Conservation (phyloP, 2,113 vertebrate genomes). For the Protobothrops flavoviridis region DNA sequence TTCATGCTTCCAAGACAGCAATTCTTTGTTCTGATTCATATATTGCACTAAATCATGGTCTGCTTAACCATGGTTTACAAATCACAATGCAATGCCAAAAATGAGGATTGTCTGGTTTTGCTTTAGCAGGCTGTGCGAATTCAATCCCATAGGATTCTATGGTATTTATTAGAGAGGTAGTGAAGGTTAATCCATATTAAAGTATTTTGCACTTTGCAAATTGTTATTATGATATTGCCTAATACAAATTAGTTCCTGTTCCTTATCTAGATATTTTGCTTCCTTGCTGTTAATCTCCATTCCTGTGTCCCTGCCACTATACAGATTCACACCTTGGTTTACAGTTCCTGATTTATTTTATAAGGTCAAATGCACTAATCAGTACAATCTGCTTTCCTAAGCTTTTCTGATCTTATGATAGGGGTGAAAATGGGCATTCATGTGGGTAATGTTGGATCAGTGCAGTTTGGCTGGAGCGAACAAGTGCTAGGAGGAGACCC, state of each 20-base stretch:
- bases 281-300: not conserved
- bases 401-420: not conserved
- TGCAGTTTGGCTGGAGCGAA: conserved; percentile 1
- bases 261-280: not conserved
- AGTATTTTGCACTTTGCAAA: not conserved
- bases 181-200: not conserved
- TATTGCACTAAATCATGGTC: not conserved
- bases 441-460: not conserved
- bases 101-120: not conserved
- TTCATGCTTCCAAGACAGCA: not conserved
- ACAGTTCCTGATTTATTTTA: not conserved
- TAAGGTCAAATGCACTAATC: not conserved
- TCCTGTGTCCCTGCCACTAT: no score
- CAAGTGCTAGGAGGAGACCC: not conserved
- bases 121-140: not conserved
- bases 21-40: not conserved
- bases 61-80: not conserved
- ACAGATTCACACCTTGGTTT: not conserved
- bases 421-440: not conserved
- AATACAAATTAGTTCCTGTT: not conserved
- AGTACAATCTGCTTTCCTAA: conserved; percentile 10
- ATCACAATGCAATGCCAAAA: not conserved
- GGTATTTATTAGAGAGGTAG: not conserved
- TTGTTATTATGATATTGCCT: not conserved
- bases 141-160: not conserved